Evolutionary conservation across 2,797 vertebrate species (phyloP).

Genomic region (Morelia viridis): DNA sequence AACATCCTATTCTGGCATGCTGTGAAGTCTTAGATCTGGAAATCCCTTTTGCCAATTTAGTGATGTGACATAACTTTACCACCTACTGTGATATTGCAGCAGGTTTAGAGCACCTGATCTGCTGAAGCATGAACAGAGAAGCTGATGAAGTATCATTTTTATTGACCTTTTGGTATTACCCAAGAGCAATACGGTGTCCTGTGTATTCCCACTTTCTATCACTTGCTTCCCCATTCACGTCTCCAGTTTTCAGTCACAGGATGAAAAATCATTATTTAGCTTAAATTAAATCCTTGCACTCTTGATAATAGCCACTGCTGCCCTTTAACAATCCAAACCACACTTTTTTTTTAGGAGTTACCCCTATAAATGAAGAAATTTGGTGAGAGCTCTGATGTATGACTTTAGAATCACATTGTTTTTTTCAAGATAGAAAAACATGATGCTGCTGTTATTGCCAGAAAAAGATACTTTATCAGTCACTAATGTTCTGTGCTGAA

Average conservation of each 20-base stretch:
- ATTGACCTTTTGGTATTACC: not conserved
- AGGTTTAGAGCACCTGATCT: not conserved
- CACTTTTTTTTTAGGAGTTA: not conserved
- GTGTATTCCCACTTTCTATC: not conserved
- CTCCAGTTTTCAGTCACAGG: not conserved
- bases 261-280: not conserved
- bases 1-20: not conserved
- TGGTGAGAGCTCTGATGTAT: not conserved
- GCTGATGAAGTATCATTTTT: not conserved
- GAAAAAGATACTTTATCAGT: not conserved
- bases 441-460: not conserved
- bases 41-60: not conserved
- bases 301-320: not conserved
- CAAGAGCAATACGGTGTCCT: not conserved
- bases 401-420: constrained; percentile 10
- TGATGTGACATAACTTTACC: not conserved
- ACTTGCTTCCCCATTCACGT: not conserved
- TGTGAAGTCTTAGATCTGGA: not conserved
- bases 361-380: not conserved
- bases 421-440: not conserved
- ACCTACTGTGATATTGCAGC: not conserved
- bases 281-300: not conserved
- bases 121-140: not conserved
- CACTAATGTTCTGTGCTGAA: not conserved
- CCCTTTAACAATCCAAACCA: not conserved